Percentiles rank a stretch among this genome's conserved stretches.
Evolutionary conservation across 2,113 vertebrate species (phyloP).

Genomic region (Sylvilagus bachmani): DNA sequence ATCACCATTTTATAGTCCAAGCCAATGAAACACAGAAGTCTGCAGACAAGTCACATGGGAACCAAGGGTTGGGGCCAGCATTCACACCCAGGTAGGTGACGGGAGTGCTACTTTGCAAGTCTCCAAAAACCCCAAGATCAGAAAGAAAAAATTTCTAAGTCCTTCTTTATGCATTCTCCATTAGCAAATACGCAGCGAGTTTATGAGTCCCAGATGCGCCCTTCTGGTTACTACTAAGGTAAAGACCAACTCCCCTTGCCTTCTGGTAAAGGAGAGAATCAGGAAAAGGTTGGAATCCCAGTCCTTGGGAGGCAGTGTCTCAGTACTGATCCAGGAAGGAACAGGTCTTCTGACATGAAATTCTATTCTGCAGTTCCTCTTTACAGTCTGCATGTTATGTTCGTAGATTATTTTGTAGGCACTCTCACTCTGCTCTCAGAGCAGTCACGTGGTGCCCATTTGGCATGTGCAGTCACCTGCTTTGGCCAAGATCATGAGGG

Average conservation of each 20-base stretch:
- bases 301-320: neutral
- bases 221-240: conserved; percentile 39
- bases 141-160: neutral
- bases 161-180: neutral
- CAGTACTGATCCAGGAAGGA: neutral
- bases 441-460: neutral
- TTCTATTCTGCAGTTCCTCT: neutral
- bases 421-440: conserved; percentile 6
- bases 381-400: neutral
- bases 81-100: neutral
- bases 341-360: neutral
- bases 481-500: neutral
- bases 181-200: neutral
- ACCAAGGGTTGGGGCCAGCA: neutral
- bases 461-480: neutral
- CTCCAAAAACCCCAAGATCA: conserved; percentile 9
- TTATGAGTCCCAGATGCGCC: conserved; percentile 25
- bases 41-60: neutral
- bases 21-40: neutral
- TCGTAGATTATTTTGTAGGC: neutral
- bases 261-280: neutral
- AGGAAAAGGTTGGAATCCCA: neutral
- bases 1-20: neutral
- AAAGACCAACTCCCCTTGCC: conserved; percentile 8
- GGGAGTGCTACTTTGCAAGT: neutral